Evolutionary conservation across 2,888 invertebrate species (phyloP), one percentile per base, ranked within the genome.

Genomic region (Antheraea yamamai): DNA sequence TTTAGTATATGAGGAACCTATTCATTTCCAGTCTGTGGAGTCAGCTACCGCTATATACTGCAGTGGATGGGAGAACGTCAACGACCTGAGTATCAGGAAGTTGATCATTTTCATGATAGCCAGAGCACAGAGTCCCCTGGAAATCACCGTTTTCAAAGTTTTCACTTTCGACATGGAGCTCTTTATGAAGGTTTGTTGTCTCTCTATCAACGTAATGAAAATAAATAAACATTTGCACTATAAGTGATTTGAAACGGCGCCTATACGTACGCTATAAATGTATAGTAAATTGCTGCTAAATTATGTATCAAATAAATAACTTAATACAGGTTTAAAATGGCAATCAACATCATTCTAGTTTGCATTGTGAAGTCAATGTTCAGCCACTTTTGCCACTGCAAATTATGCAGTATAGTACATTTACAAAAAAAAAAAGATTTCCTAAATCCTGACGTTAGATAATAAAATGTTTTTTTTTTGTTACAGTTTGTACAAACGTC

Each of bases 401-500:
- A 47, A 47, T 12, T 47, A 12, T 47, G 47, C 12, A 35, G 47
- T 47, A 10, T 47, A 10, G 10, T 47, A 10, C 7, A 47, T 10
- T 47, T 47, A 47, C 8, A 10, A 47, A 47, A 47, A 12, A 47
- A 47, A 39, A 8, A 12, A 20, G 20, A 4, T 55, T 20, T 20
- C 6, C 20, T 55, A 20, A 20, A 20, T 0, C 8, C 18, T 20
- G 2, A 55, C 20, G 30, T 10, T 74, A 10, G 70, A 1, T 20
- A 6, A 58, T 26, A 64, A 23, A 20, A 30, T n/a, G 3, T 51
- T 51, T 71, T 52, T 73, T 75, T 75, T 77, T 82, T 79, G 75
- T 91, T 91, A 75, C 89, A 91, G 91, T 86, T 91, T 2, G 74
- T 91, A 73, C 87, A 88, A 61, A 81, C 88, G 0, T 89, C 91